Evolutionary conservation across 2,113 vertebrate species (phyloP).

Genomic region (Paraplagusia blochii): DNA sequence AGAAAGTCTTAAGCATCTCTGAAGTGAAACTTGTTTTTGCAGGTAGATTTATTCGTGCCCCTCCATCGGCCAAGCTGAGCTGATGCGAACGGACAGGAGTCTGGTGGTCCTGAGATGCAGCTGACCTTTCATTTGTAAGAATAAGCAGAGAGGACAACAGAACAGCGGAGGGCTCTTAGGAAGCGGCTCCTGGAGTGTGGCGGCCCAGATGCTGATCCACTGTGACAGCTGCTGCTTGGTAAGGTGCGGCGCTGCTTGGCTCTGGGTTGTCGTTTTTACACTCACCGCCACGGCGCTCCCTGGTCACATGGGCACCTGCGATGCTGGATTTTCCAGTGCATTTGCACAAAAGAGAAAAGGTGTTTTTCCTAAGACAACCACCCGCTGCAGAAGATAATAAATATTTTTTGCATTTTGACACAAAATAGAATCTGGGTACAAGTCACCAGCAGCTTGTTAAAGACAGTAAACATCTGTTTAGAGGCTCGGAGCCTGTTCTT

Average conservation of each 20-base stretch:
- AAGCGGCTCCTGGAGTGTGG: constrained; percentile 56
- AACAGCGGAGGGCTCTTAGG: constrained; percentile 58
- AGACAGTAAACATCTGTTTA: background rate
- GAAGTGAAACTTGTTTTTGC: no score
- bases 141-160: constrained; percentile 47
- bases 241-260: constrained; percentile 52
- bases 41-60: background rate
- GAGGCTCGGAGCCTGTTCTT: background rate
- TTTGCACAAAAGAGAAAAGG: constrained; percentile 24
- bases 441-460: constrained; percentile 3
- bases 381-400: constrained; percentile 9
- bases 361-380: constrained; percentile 12
- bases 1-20: no score
- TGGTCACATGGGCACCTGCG: constrained; percentile 27
- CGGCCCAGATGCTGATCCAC: constrained; percentile 55
- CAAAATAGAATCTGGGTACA: background rate
- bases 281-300: constrained; percentile 10
- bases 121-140: constrained; percentile 66
- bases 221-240: constrained; percentile 61
- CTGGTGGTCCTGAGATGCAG: constrained; percentile 54
- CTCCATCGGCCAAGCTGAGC: constrained; percentile 12
- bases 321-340: constrained; percentile 26
- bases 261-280: constrained; percentile 21
- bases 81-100: constrained; percentile 45
- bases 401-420: constrained; percentile 13